phyloP scores from a whole-genome alignment of 23 tunicate species.

The Ciona savignyi region DNA sequence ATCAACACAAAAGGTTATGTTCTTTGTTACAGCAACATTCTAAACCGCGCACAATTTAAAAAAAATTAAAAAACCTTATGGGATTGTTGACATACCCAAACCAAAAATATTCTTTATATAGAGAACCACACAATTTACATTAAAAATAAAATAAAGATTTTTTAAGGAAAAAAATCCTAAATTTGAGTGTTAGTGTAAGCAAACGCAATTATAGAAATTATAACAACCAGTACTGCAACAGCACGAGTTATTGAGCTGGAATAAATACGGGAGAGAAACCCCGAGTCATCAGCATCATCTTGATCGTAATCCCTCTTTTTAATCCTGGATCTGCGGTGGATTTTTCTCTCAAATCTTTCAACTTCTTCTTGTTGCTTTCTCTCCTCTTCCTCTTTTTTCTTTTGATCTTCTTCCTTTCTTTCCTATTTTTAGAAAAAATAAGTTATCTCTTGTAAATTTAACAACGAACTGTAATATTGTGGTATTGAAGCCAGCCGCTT shows the following conservation, averaged over 20 bases:
- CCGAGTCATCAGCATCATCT: neutral
- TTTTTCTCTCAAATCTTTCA: conserved; percentile 58
- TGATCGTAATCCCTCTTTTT: neutral
- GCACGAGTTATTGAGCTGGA: neutral
- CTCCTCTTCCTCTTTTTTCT: conserved; percentile 43
- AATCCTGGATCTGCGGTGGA: conserved; percentile 19
- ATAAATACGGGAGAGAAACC: neutral
- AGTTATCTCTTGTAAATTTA: neutral
- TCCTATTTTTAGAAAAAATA: conserved; percentile 2
- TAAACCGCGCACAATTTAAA: too few species aligned
- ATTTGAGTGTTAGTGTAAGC: neutral
- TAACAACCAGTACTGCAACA: neutral
- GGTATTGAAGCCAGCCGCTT: too few species aligned
- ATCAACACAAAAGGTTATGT: too few species aligned
- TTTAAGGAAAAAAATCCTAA: neutral
- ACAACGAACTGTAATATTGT: neutral
- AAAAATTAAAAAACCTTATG: too few species aligned
- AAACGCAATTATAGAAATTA: neutral
- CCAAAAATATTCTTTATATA: too few species aligned
- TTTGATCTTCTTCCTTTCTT: conserved; percentile 28
- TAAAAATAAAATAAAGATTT: too few species aligned
- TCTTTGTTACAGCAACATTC: too few species aligned
- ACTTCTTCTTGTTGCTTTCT: conserved; percentile 51
- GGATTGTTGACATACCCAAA: too few species aligned
- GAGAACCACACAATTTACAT: too few species aligned